Percentiles rank a stretch among this genome's conserved stretches.
Conservation (phyloP, 1,140 invertebrate genomes). For the Drosophila setifemur region DNA sequence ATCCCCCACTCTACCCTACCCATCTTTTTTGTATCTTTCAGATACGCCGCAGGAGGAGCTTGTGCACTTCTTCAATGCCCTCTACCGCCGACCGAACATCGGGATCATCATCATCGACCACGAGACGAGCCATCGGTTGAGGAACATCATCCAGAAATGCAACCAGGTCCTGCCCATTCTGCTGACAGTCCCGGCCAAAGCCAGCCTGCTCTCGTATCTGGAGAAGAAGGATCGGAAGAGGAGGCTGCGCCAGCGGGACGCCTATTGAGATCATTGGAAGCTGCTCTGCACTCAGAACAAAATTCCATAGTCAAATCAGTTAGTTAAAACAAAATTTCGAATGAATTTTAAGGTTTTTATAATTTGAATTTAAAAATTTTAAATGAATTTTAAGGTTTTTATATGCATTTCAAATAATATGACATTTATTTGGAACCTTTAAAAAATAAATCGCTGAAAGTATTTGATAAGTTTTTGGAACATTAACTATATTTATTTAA, state of each 20-base stretch:
- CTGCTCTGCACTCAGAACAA: too few species aligned
- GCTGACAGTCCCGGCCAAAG: slow-evolving; percentile 38
- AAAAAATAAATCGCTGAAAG: too few species aligned
- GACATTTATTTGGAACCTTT: too few species aligned
- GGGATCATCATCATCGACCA: slow-evolving; percentile 50
- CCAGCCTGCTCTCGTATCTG: slow-evolving; percentile 31
- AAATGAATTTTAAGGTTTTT: too few species aligned
- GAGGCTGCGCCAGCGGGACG: slow-evolving; percentile 34
- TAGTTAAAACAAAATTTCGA: too few species aligned
- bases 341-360: too few species aligned
- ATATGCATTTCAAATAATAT: too few species aligned
- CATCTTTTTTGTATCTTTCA: not conserved
- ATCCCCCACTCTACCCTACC: not conserved
- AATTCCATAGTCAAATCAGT: too few species aligned
- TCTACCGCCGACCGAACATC: slow-evolving; percentile 33
- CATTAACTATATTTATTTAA: too few species aligned
- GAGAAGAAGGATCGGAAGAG: slow-evolving; percentile 43
- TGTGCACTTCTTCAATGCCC: slow-evolving; percentile 22
- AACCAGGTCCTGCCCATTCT: slow-evolving; percentile 31
- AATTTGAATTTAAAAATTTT: too few species aligned
- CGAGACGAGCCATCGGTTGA: slow-evolving; percentile 19
- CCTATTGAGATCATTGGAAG: slow-evolving; percentile 9
- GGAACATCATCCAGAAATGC: slow-evolving; percentile 17
- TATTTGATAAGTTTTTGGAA: not conserved
- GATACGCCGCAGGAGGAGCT: slow-evolving; percentile 21